A percentile compares a stretch with the other conserved stretches of the same genome.
phyloP scores from a whole-genome alignment of 2,113 vertebrate species.

The Chitala chitala region DNA sequence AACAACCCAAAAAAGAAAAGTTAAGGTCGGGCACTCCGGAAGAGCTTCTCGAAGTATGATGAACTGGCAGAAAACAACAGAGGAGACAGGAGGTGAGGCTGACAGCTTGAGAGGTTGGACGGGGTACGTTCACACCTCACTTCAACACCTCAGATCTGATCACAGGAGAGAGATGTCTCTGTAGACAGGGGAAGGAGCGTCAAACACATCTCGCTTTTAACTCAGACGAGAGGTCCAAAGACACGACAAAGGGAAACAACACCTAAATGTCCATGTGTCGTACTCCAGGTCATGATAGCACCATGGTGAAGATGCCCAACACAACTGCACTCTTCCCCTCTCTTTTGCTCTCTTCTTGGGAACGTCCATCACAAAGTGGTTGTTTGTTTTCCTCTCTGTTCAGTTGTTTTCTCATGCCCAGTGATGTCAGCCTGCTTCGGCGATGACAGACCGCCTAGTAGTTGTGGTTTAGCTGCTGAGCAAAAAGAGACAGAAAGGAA shows the following conservation, averaged over 20 bases:
- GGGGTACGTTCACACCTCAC: neutral
- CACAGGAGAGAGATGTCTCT: neutral
- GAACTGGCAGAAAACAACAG: too few relatives aligned
- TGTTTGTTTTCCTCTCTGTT: conserved; percentile 20
- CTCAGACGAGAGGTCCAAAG: neutral
- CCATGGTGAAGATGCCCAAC: too few relatives aligned
- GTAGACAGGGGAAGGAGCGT: neutral
- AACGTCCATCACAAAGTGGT: conserved; percentile 28
- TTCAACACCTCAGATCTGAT: neutral
- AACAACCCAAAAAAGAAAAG: too few relatives aligned
- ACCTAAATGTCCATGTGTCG: too few relatives aligned
- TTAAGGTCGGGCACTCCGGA: neutral
- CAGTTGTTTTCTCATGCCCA: conserved; percentile 46
- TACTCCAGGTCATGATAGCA: too few relatives aligned
- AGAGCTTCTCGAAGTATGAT: neutral
- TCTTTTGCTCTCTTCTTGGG: neutral
- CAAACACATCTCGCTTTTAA: neutral
- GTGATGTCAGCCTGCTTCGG: conserved; percentile 27
- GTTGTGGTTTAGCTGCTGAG: conserved; percentile 54
- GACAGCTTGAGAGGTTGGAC: neutral
- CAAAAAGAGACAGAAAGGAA: conserved; percentile 38
- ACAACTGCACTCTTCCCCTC: neutral
- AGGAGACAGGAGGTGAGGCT: neutral
- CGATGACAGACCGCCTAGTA: conserved; percentile 54
- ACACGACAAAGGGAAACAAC: neutral